Conservation (phyloP, 2,113 vertebrate genomes). For the Brachypodius melanocephalos region DNA sequence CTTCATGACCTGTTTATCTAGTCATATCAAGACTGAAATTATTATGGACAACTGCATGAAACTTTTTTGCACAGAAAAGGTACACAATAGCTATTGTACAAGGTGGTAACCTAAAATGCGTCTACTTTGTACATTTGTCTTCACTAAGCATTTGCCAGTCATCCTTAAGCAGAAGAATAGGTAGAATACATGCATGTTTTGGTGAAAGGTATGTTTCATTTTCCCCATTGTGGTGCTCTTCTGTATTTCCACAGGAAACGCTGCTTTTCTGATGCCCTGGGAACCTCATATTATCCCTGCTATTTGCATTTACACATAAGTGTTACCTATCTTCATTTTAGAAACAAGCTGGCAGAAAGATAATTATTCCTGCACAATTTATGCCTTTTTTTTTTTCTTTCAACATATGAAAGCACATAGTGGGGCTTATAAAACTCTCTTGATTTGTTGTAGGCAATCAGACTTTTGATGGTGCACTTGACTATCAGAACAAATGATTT, state of each 20-base stretch:
- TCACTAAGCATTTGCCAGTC: background rate
- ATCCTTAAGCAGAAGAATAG: background rate
- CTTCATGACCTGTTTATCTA: background rate
- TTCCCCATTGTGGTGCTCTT: background rate
- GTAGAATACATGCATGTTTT: background rate
- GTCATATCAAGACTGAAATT: background rate
- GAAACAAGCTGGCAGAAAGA: background rate
- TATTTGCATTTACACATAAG: conserved; percentile 21
- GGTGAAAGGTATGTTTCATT: background rate
- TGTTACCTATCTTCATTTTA: background rate
- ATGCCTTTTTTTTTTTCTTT: background rate
- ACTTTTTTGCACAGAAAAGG: background rate
- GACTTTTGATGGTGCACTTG: conserved; percentile 20
- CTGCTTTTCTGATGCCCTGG: background rate
- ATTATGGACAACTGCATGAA: background rate
- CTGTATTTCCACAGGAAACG: background rate
- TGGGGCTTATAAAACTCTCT: background rate
- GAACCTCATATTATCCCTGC: background rate
- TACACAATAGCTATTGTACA: background rate
- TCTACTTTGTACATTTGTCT: background rate
- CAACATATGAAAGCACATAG: background rate
- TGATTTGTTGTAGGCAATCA: conserved; percentile 39
- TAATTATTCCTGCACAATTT: background rate
- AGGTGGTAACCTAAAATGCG: background rate
- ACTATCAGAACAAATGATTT: conserved; percentile 25